Conservation (phyloP, 2,888 invertebrate genomes). For the Trachelus tabidus region DNA sequence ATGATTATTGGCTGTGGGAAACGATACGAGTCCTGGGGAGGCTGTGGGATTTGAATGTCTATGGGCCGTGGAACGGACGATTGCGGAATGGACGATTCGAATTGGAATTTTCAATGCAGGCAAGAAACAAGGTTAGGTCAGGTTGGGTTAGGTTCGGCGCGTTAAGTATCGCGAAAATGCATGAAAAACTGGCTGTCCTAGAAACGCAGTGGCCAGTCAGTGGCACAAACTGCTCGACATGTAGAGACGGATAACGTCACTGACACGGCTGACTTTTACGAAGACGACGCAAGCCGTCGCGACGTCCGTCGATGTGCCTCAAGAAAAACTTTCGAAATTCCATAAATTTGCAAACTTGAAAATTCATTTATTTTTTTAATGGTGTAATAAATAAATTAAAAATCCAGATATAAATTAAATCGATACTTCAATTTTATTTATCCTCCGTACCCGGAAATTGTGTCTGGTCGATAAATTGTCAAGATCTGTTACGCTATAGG, state of each 20-base stretch:
- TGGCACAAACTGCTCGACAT: slow-evolving; percentile 46
- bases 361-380: background rate
- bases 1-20: background rate
- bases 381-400: background rate
- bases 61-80: background rate
- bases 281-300: background rate
- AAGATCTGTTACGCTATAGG: background rate
- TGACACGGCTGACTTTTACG: background rate
- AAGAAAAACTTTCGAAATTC: background rate
- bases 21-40: background rate
- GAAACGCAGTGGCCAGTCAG: slow-evolving; percentile 54
- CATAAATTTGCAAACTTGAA: background rate
- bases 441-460: background rate
- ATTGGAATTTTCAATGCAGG: slow-evolving; percentile 20
- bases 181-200: slow-evolving; percentile 60
- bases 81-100: background rate
- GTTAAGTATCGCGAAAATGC: slow-evolving; percentile 50
- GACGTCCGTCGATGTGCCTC: background rate
- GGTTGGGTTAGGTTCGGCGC: slow-evolving; percentile 14
- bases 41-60: background rate
- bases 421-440: background rate
- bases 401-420: background rate
- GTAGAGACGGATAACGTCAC: background rate
- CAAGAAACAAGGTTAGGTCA: slow-evolving; percentile 51
- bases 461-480: background rate